These are phyloP conservation scores for Cottus gobio DNA, from an alignment of 2,113 vertebrate species.

Conservation along the genomic window DNA sequence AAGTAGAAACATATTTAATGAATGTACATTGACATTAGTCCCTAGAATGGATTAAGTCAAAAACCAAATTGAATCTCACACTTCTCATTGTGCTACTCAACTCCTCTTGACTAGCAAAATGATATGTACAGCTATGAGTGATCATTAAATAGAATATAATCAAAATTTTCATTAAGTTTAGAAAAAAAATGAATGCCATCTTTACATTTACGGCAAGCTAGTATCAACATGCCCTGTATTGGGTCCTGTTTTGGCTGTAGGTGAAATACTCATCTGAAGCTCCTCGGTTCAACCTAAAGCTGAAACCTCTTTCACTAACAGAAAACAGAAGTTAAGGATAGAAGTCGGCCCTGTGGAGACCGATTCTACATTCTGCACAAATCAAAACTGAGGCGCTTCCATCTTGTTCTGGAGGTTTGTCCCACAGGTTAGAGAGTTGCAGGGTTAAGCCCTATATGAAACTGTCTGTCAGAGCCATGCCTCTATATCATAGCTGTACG, in stretches of 20 bases:
- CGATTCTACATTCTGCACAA: conserved; percentile 20
- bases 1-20: not conserved
- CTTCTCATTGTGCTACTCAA: not conserved
- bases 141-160: not conserved
- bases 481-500: conserved; percentile 49
- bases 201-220: not conserved
- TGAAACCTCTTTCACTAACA: conserved; percentile 2
- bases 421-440: conserved; percentile 15
- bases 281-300: not conserved
- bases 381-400: conserved; percentile 40
- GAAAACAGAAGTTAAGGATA: not conserved
- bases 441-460: conserved; percentile 38
- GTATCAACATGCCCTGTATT: not conserved
- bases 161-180: not conserved
- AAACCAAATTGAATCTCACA: not conserved
- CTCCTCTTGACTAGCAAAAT: not conserved
- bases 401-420: conserved; percentile 32
- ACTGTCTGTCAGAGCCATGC: conserved; percentile 41
- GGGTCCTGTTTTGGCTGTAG: not conserved
- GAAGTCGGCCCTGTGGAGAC: not conserved
- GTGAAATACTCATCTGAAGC: not conserved
- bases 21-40: not conserved
- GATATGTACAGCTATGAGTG: not conserved
- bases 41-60: not conserved
- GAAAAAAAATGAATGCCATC: not conserved